Conservation (phyloP, 2,797 vertebrate species). For the Tolypeutes matacus region DNA sequence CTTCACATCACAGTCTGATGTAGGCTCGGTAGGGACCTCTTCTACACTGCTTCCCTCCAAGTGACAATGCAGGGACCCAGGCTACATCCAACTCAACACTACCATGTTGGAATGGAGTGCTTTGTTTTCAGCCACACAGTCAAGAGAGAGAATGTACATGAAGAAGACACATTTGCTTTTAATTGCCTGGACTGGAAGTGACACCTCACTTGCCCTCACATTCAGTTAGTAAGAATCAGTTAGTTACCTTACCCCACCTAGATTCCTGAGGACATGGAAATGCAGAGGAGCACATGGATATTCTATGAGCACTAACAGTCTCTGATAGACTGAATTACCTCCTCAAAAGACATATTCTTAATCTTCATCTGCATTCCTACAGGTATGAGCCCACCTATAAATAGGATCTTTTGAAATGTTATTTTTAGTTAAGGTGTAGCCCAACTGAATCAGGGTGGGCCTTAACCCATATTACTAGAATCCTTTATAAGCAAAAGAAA, state of each 20-base stretch:
- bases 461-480: too few species aligned
- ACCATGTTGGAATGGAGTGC: not conserved
- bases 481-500: too few species aligned
- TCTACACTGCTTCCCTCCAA: not conserved
- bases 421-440: too few species aligned
- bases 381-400: too few species aligned
- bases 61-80: not conserved
- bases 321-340: too few species aligned
- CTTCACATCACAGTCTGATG: not conserved
- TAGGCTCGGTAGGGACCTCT: not conserved
- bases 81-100: too few species aligned
- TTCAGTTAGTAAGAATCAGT: not conserved
- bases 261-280: not conserved
- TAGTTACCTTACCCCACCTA: not conserved
- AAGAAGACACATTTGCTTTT: not conserved
- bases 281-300: not conserved
- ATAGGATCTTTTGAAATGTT: too few species aligned
- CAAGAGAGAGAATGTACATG: not conserved
- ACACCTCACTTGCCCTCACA: not conserved
- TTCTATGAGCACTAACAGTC: not conserved
- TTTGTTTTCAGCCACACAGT: not conserved
- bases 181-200: not conserved
- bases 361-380: too few species aligned
- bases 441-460: too few species aligned
- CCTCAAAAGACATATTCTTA: too few species aligned